These are phyloP conservation scores for Emys orbicularis DNA, from an alignment of 2,797 vertebrate species.

Conservation along the genomic window DNA sequence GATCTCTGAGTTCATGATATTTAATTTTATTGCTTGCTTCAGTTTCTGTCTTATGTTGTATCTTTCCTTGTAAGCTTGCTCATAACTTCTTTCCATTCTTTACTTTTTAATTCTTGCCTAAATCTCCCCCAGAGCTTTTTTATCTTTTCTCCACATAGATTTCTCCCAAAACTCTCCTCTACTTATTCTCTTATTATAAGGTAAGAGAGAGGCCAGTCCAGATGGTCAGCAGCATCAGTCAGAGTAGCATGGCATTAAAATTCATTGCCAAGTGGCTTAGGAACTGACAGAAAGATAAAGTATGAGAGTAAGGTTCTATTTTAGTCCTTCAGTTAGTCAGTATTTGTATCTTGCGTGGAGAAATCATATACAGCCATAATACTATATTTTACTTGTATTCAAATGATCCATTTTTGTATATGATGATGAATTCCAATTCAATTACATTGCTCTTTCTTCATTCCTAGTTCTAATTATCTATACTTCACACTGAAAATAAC, in stretches of 20 bases:
- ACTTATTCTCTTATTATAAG: background rate
- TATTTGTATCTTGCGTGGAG: background rate
- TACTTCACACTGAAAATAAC: background rate
- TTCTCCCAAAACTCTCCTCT: background rate
- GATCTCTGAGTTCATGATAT: background rate
- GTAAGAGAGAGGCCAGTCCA: background rate
- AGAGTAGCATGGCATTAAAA: background rate
- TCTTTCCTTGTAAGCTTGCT: background rate
- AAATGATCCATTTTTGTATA: background rate
- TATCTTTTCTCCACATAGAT: background rate
- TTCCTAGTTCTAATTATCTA: background rate
- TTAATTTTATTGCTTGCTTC: background rate
- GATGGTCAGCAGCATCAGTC: background rate
- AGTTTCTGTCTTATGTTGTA: background rate
- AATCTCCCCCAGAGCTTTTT: background rate
- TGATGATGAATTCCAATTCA: background rate
- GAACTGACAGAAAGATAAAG: background rate
- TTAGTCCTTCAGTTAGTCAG: background rate
- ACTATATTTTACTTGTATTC: background rate
- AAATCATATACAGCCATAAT: background rate
- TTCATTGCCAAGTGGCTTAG: background rate
- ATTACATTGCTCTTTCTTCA: background rate
- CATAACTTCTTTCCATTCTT: background rate
- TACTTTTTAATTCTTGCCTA: background rate
- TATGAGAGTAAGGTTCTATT: background rate